Conservation (phyloP, 2,113 vertebrate genomes). For the Ramphastos sulfuratus region DNA sequence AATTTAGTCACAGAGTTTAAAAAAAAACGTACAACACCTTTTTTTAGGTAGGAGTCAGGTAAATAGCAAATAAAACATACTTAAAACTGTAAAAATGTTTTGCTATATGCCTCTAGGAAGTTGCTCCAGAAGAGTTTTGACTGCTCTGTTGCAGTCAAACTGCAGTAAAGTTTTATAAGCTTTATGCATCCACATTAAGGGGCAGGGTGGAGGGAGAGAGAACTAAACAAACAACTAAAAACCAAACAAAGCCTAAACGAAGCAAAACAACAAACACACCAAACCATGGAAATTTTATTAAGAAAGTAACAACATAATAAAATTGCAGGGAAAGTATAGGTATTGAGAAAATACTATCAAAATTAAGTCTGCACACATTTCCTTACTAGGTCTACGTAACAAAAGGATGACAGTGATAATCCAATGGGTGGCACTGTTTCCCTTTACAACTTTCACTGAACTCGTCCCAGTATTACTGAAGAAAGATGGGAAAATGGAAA, state of each 20-base stretch:
- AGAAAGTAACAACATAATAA: not conserved
- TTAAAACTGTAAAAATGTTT: not conserved
- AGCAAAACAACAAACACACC: not conserved
- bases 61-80: not conserved
- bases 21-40: not conserved
- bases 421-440: constrained; percentile 5
- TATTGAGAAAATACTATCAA: not conserved
- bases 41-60: not conserved
- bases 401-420: not conserved
- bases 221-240: too few species aligned
- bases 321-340: not conserved
- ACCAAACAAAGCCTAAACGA: not conserved
- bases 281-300: not conserved
- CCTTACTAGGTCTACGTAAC: not conserved
- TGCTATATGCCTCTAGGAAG: not conserved
- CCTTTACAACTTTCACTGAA: not conserved
- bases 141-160: not conserved
- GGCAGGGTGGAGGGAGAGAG: too few species aligned
- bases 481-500: not conserved
- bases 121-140: not conserved
- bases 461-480: rapidly evolving
- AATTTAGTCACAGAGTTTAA: not conserved
- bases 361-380: too few species aligned
- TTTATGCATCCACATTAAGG: not conserved
- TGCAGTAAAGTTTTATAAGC: not conserved